Percentiles rank a stretch among this genome's conserved stretches.
These are phyloP conservation scores for Callimorpha dominula DNA, from an alignment of 2,888 invertebrate species.

Conservation along the genomic window DNA sequence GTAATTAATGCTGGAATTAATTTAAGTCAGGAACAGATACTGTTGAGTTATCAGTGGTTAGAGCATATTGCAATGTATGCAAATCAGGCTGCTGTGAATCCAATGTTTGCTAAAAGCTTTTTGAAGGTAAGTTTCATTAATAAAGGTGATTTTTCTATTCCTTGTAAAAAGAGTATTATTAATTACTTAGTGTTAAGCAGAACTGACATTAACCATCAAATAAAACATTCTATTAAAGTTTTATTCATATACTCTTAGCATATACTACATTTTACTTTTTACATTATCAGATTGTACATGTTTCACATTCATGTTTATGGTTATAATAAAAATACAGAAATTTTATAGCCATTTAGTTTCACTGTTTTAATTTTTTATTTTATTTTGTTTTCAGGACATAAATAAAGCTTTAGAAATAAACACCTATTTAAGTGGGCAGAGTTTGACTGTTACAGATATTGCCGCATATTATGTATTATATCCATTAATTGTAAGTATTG, in stretches of 20 bases:
- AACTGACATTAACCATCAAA: no score
- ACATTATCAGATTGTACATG: background rate
- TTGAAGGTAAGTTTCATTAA: constrained; percentile 74
- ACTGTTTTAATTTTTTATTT: constrained; percentile 1
- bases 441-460: constrained; percentile 89
- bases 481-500: constrained; percentile 88
- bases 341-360: background rate
- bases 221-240: background rate
- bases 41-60: constrained; percentile 88
- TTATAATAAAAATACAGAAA: background rate
- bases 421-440: constrained; percentile 76
- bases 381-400: constrained; percentile 70
- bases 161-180: no score
- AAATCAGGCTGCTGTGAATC: constrained; percentile 78
- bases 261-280: background rate
- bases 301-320: background rate
- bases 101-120: constrained; percentile 78
- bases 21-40: constrained; percentile 74
- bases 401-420: constrained; percentile 73
- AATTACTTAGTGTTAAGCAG: no score
- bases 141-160: no score
- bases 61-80: constrained; percentile 88
- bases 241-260: no score
- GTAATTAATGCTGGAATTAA: constrained; percentile 73
- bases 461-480: constrained; percentile 89